A percentile compares a stretch with the other conserved stretches of the same genome.
These are phyloP conservation scores for Myoxocephalus aenaeus DNA, from an alignment of 2,797 vertebrate species.

Conservation along the genomic window DNA sequence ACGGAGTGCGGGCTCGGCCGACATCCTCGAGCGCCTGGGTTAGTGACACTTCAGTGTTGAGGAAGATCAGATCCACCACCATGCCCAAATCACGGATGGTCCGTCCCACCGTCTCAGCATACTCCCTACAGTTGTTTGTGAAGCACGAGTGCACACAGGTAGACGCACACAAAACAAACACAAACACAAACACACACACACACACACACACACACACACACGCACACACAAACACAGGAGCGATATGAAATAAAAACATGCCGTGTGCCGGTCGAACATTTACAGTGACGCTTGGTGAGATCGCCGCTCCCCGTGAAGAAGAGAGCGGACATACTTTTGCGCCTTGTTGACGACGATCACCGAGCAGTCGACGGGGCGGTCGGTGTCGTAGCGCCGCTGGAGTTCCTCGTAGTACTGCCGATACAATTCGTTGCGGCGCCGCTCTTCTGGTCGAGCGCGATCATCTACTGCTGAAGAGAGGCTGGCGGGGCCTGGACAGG, in stretches of 20 bases:
- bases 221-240: constrained; percentile 37
- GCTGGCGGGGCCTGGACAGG: neutral
- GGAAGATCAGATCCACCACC: constrained; percentile 99
- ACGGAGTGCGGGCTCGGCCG: constrained; percentile 94
- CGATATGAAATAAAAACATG: constrained; percentile 68
- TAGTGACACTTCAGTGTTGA: constrained; percentile 97
- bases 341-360: constrained; percentile 98
- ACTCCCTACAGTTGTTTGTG: constrained; percentile 87
- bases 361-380: constrained; percentile 97
- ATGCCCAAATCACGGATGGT: constrained; percentile 96
- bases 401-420: constrained; percentile 97
- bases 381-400: constrained; percentile 92
- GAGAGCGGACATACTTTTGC: constrained; percentile 90
- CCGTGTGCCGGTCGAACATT: neutral
- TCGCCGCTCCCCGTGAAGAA: neutral
- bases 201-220: constrained; percentile 12
- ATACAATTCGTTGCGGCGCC: constrained; percentile 93
- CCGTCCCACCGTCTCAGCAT: constrained; percentile 95
- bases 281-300: neutral
- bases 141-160: constrained; percentile 40
- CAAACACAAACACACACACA: constrained; percentile 2
- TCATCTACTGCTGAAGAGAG: constrained; percentile 71
- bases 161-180: neutral
- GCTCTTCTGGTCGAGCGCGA: constrained; percentile 89
- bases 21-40: constrained; percentile 97